phyloP scores from a whole-genome alignment of 1,140 invertebrate genomes.

The Meloidogyne exigua region DNA sequence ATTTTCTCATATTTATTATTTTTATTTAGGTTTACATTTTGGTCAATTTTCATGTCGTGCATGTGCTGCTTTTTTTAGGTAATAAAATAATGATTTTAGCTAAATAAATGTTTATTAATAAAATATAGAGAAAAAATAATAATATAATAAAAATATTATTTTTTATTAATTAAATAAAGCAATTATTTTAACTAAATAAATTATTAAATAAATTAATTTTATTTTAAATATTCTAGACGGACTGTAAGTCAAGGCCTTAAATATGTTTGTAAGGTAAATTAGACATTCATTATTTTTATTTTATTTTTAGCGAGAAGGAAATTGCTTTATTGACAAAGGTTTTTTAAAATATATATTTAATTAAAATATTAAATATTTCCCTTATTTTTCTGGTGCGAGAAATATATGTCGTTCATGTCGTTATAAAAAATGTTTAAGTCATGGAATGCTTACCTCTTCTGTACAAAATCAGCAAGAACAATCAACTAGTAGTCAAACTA shows the following conservation, averaged over 20 bases:
- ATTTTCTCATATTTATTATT: background rate
- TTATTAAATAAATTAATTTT: constrained; percentile 41
- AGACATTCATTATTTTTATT: background rate
- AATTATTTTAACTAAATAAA: constrained; percentile 41
- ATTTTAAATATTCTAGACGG: background rate
- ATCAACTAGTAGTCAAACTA: background rate
- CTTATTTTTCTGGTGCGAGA: constrained; percentile 37
- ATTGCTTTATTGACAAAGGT: constrained; percentile 22
- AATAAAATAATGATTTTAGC: constrained; percentile 45
- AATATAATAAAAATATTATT: too few species aligned
- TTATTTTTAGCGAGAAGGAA: constrained; percentile 16
- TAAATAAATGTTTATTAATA: too few species aligned
- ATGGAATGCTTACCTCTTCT: constrained; percentile 48
- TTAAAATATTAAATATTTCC: background rate
- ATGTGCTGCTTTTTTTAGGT: constrained; percentile 50
- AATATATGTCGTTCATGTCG: constrained; percentile 51
- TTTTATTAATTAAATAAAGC: too few species aligned
- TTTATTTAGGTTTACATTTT: constrained; percentile 41
- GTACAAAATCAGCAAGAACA: background rate
- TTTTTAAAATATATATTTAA: background rate
- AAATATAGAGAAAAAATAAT: too few species aligned
- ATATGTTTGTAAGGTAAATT: background rate
- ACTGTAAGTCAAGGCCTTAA: background rate
- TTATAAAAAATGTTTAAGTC: constrained; percentile 41
- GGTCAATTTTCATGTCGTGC: constrained; percentile 53